phyloP scores from a whole-genome alignment of 1,140 invertebrate species.

The Apis dorsata region DNA sequence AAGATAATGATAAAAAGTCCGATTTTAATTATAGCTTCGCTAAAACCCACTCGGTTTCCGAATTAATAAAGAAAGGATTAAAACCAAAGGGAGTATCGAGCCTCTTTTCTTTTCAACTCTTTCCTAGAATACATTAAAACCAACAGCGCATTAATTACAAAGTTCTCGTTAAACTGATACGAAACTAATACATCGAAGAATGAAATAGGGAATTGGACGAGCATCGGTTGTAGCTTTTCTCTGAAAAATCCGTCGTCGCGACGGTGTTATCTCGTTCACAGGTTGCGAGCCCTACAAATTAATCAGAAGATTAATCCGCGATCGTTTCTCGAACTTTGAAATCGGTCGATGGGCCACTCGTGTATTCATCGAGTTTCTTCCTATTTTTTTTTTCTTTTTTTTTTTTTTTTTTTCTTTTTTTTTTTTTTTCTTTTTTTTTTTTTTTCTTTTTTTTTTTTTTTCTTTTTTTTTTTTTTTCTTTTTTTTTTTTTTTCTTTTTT shows the following conservation, averaged over 20 bases:
- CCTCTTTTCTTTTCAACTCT: conserved; percentile 32
- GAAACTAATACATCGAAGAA: conserved; percentile 11
- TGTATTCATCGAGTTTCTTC: not conserved
- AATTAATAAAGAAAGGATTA: conserved; percentile 48
- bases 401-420: not conserved
- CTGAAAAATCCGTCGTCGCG: not conserved
- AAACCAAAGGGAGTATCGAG: conserved; percentile 5
- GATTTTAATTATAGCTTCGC: conserved; percentile 43
- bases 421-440: too few relatives aligned
- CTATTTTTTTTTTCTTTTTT: not conserved
- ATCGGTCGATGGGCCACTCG: conserved; percentile 9
- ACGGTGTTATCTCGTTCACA: not conserved
- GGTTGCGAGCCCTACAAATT: not conserved
- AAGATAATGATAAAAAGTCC: conserved; percentile 12
- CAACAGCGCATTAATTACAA: conserved; percentile 37
- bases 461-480: not conserved
- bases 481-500: not conserved
- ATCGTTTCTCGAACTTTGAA: conserved; percentile 27
- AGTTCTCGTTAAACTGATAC: conserved; percentile 29
- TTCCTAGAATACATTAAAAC: conserved; percentile 30
- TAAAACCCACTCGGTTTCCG: conserved; percentile 22
- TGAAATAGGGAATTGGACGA: not conserved
- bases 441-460: not conserved
- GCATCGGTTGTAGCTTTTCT: not conserved
- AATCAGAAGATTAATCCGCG: conserved; percentile 34